phyloP scores from a whole-genome alignment of 2,113 vertebrate genomes.

The Tursiops truncatus region DNA sequence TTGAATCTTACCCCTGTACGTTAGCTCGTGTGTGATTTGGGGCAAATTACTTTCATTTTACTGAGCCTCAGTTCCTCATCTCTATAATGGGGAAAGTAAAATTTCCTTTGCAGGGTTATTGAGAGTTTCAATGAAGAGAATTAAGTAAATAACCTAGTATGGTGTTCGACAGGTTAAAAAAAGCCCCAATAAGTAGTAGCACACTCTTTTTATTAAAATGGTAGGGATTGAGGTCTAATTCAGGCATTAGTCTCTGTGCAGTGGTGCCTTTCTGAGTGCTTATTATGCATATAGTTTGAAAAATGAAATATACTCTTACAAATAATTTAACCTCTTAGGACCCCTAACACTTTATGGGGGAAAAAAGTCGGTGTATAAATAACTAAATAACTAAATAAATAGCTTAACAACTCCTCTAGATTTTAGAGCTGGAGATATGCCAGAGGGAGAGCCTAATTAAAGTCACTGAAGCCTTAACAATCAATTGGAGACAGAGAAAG shows the following conservation, averaged over 20 bases:
- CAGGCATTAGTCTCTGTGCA: not conserved
- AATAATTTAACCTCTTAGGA: slow-evolving; percentile 51
- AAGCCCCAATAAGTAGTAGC: not conserved
- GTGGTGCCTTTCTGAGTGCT: not conserved
- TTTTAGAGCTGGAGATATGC: slow-evolving; percentile 9
- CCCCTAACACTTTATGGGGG: not conserved
- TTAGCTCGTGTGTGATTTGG: not conserved
- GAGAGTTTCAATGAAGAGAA: not conserved
- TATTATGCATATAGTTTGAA: slow-evolving; percentile 44
- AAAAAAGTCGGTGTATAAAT: not conserved
- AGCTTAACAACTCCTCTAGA: slow-evolving; percentile 1
- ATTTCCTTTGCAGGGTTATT: not conserved
- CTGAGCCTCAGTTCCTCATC: not conserved
- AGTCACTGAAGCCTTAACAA: slow-evolving; percentile 42
- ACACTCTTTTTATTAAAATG: slow-evolving; percentile 38
- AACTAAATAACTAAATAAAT: not conserved
- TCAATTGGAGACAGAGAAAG: slow-evolving; percentile 44
- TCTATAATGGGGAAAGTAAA: not conserved
- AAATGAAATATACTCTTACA: slow-evolving; percentile 44
- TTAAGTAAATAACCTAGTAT: not conserved
- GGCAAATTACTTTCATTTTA: not conserved
- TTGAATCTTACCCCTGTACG: not conserved
- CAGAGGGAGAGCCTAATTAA: slow-evolving; percentile 61
- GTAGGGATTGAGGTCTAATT: not conserved
- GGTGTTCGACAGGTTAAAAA: not conserved